Evolutionary conservation across 2,888 invertebrate genomes (phyloP), one percentile per base, ranked within the genome.

Genomic region (Hirtodrosophila confusa): DNA sequence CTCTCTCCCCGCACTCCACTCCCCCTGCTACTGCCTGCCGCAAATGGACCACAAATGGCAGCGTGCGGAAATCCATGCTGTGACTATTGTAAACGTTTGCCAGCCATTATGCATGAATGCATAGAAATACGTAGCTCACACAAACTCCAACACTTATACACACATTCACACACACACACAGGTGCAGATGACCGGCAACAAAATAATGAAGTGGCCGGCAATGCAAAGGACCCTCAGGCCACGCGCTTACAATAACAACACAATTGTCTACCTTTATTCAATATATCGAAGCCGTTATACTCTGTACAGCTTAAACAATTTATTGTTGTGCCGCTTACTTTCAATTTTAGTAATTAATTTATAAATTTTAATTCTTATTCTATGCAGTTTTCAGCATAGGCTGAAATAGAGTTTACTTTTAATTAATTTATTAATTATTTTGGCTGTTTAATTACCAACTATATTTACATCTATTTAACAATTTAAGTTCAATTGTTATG

Each of bases 1-100:
- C 29, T 11, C 31, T 24, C 12, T 10, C n/a, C 43, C 10, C 23
- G n/a, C 8, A 45, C 33, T 24, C 57, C 7, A n/a, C 35, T n/a
- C 33, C 23, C 23, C 24, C 37, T 17, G 24, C 31, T 3, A 1
- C 62, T 49, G 43, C 65, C 43, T 40, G 49, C 82, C 82, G 64
- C 82, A 82, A 82, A 82, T 82, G 82, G 86, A 87, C 86, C 82
- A 55, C 82, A 87, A 82, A 86, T 82, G 80, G 83, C 69, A 86
- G 69, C 69, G 80, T 79, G 69, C 86, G 88, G 86, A 82, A 87
- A 82, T 87, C 86, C 83, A 87, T 75, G 83, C 83, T 79, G 86
- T 51, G 66, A 72, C 80, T 51, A 82, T 87, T 82, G 87, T 87
- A 87, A 82, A 87, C 88, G 80, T 85, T 82, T 87, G 80, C 86